These are phyloP conservation scores for Lasioglossum zephyrum DNA, from an alignment of 2,888 invertebrate genomes.

Conservation along the genomic window DNA sequence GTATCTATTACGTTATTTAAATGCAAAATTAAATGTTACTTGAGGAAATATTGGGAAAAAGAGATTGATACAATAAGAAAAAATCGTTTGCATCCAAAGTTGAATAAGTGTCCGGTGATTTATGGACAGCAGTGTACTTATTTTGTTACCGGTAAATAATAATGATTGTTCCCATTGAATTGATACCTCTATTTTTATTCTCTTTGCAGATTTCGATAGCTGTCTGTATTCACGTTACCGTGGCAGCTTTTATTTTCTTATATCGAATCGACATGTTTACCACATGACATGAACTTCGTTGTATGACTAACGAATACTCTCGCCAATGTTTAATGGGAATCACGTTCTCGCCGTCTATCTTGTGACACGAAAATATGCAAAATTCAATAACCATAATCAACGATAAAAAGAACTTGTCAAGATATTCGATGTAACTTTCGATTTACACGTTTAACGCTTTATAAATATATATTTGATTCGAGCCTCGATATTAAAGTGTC, in stretches of 20 bases:
- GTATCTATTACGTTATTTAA: too few relatives aligned
- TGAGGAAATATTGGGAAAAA: too few relatives aligned
- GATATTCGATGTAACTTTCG: slow-evolving; percentile 49
- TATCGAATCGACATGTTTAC: slow-evolving; percentile 70
- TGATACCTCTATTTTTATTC: slow-evolving; percentile 33
- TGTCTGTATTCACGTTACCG: slow-evolving; percentile 59
- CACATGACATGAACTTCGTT: slow-evolving; percentile 73
- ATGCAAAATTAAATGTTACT: too few relatives aligned
- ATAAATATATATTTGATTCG: slow-evolving; percentile 48
- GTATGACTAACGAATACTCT: slow-evolving; percentile 52
- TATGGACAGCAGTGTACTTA: neutral
- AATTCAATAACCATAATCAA: slow-evolving; percentile 41
- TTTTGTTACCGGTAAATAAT: neutral
- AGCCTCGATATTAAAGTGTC: slow-evolving; percentile 48
- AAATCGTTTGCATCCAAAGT: too few relatives aligned
- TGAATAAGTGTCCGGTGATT: too few relatives aligned
- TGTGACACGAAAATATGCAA: slow-evolving; percentile 47
- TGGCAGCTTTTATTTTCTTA: slow-evolving; percentile 57
- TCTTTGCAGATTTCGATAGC: slow-evolving; percentile 69
- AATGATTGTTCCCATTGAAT: slow-evolving; percentile 4
- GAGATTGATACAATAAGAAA: too few relatives aligned
- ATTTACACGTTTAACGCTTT: slow-evolving; percentile 36
- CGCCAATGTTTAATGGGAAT: slow-evolving; percentile 41
- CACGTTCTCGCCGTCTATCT: slow-evolving; percentile 23
- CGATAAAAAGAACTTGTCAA: slow-evolving; percentile 31